phyloP scores from a whole-genome alignment of 2,888 invertebrate species.

The Antheraea assamensis region DNA sequence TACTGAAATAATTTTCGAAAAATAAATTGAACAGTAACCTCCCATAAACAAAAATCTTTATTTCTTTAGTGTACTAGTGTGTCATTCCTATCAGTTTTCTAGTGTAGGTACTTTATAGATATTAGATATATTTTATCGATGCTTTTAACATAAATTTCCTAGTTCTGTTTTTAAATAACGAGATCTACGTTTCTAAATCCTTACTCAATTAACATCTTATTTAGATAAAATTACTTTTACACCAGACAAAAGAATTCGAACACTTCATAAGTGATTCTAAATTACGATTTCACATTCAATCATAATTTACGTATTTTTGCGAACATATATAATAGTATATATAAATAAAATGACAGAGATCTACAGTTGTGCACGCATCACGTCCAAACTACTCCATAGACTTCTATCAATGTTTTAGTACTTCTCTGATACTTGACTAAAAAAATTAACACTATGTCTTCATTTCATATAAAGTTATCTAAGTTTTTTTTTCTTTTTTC shows the following conservation, averaged over 20 bases:
- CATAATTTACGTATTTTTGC: neutral
- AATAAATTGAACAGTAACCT: too few species aligned
- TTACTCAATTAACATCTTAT: neutral
- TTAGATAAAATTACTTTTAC: neutral
- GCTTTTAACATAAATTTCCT: neutral
- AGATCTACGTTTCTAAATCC: neutral
- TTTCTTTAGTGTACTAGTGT: neutral
- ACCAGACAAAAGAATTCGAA: neutral
- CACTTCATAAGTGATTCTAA: neutral
- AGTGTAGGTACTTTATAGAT: neutral
- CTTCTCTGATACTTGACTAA: too few species aligned
- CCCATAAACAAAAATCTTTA: too few species aligned
- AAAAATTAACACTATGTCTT: too few species aligned
- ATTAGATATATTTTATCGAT: neutral
- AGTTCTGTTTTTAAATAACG: neutral
- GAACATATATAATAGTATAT: too few species aligned
- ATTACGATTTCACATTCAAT: neutral
- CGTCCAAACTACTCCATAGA: too few species aligned
- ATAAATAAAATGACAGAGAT: too few species aligned
- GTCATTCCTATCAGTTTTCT: neutral
- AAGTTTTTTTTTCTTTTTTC: too few species aligned
- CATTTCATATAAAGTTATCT: too few species aligned
- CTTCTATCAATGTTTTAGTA: too few species aligned
- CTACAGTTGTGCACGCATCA: too few species aligned
- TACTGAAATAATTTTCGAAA: too few species aligned